Conservation (phyloP, 2,797 vertebrate species). For the Gouania willdenowi region DNA sequence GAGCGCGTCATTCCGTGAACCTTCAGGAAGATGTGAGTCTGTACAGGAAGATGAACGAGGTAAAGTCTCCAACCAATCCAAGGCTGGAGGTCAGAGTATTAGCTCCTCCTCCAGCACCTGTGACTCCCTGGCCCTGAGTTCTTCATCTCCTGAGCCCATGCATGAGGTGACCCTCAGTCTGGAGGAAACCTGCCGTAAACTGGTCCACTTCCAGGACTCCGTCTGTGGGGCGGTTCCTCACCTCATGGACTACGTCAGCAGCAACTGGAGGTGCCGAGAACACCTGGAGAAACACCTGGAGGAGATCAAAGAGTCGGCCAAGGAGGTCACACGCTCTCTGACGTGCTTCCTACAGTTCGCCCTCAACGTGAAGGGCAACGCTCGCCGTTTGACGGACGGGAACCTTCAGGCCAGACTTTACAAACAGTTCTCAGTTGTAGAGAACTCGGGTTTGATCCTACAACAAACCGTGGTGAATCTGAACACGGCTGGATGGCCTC, state of each 20-base stretch:
- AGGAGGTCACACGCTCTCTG: slow-evolving; percentile 73
- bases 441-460: slow-evolving; percentile 82
- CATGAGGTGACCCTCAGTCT: slow-evolving; percentile 77
- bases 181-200: slow-evolving; percentile 73
- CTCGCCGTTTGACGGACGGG: slow-evolving; percentile 71
- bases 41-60: slow-evolving; percentile 17
- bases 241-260: slow-evolving; percentile 91
- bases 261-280: slow-evolving; percentile 83
- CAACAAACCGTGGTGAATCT: slow-evolving; percentile 77
- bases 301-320: slow-evolving; percentile 77
- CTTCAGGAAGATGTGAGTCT: slow-evolving; percentile 11
- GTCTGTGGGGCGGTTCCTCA: slow-evolving; percentile 75
- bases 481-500: slow-evolving; percentile 76
- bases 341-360: slow-evolving; percentile 83
- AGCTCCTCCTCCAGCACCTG: slow-evolving; percentile 79
- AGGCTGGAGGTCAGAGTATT: slow-evolving; percentile 72
- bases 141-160: slow-evolving; percentile 60
- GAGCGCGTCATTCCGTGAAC: slow-evolving; percentile 18
- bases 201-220: slow-evolving; percentile 78
- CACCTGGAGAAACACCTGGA: slow-evolving; percentile 81
- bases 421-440: slow-evolving; percentile 83
- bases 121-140: slow-evolving; percentile 64
- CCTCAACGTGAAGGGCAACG: slow-evolving; percentile 71
- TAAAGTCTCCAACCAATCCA: neutral
- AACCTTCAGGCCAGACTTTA: slow-evolving; percentile 83